Base-by-base conservation (phyloP, 2,888 invertebrate genomes). In the Drosophila rellima region DNA sequence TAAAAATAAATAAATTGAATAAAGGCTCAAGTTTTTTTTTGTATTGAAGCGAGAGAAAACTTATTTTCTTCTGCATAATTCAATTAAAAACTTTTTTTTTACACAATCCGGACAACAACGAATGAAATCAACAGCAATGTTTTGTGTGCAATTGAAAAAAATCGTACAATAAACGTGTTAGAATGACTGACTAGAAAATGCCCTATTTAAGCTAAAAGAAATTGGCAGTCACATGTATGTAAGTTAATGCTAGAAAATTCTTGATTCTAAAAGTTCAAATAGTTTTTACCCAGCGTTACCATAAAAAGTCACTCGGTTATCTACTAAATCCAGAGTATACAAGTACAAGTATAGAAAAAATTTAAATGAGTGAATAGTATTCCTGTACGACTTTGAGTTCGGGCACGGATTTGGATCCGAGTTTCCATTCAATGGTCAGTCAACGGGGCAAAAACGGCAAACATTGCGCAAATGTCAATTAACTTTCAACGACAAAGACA, bases 381-480 rank as follows among this genome's bases (percentile, higher is more conserved):
- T 1, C 13, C 2, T 13, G 7, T 8, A 33, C 33, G 13, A 33
- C 33, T 29, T 11, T 17, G 17, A 6, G 31, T 11, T 48, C 18
- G 1, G 10, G n/a, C 5, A 6, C 13, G 20, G 13, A 2, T 42
- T 23, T 10, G 2, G 44, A 13, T n/a, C 17, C 13, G 33, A 39
- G 23, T 35, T 52, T 20, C 35, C 39, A 20, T 39, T 44, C 31
- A 45, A 50, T 40, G 42, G 15, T 23, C 40, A 15, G 40, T 59
- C 15, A 31, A 26, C 15, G 15, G 23, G 33, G 1, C 1, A 80
- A 81, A 82, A 70, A 72, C 70, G 52, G 51, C 75, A 83, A 83
- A 87, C 70, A 73, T 71, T 78, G 75, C 60, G 74, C 72, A 80
- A 80, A 83, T 78, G 83, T 76, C 80, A 88, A 85, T 88, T 88